Conservation (phyloP, 1,140 invertebrate genomes). For the Hyles vespertilio region DNA sequence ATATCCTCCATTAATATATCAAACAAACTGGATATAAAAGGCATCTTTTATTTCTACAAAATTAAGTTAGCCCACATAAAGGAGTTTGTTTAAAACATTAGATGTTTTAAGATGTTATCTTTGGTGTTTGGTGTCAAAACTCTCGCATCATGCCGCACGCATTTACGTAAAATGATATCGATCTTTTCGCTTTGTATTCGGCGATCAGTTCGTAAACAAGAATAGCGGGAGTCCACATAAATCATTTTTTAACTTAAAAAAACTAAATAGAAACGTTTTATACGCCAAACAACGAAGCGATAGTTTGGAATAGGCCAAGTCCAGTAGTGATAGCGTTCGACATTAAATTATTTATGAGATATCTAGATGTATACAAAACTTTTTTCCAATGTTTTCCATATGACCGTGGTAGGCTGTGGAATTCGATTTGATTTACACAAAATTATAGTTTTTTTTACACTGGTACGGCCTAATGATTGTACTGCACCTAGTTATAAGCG, state of each 20-base stretch:
- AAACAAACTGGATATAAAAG: slow-evolving; percentile 42
- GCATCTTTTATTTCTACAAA: slow-evolving; percentile 62
- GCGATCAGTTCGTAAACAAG: slow-evolving; percentile 65
- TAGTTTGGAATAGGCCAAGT: slow-evolving; percentile 8
- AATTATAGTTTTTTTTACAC: too few relatives aligned
- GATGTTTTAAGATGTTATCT: slow-evolving; percentile 71
- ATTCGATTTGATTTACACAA: too few relatives aligned
- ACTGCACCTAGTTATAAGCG: too few relatives aligned
- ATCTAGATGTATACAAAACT: too few relatives aligned
- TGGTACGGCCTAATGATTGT: too few relatives aligned
- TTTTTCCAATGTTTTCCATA: too few relatives aligned
- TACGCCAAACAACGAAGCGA: neutral
- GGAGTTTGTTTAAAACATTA: slow-evolving; percentile 75
- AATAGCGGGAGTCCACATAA: slow-evolving; percentile 72
- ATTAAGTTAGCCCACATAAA: slow-evolving; percentile 72
- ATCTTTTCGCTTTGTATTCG: slow-evolving; percentile 62
- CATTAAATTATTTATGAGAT: too few relatives aligned
- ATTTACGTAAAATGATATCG: slow-evolving; percentile 56
- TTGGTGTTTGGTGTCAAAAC: slow-evolving; percentile 69
- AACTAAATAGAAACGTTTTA: too few relatives aligned
- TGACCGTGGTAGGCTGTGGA: too few relatives aligned
- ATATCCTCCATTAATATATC: slow-evolving; percentile 31
- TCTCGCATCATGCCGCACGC: slow-evolving; percentile 72
- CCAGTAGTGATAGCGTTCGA: too few relatives aligned
- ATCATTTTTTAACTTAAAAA: slow-evolving; percentile 46